phyloP scores from a whole-genome alignment of 2,113 vertebrate genomes.

The Amazona guildingii region DNA sequence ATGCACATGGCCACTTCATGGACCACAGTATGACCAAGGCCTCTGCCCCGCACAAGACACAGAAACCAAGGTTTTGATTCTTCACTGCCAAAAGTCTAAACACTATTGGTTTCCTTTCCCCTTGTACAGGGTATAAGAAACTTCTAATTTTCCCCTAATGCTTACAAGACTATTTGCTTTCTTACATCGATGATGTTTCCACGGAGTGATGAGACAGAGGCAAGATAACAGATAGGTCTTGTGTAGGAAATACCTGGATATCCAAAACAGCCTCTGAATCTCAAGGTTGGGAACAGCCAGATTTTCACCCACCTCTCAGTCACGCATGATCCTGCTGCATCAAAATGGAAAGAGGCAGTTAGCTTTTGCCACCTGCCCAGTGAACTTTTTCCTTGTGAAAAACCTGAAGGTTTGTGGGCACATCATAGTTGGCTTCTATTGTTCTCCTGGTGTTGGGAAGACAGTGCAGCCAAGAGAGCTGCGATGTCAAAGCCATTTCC shows the following conservation, averaged over 20 bases:
- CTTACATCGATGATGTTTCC: background rate
- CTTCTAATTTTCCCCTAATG: background rate
- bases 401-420: background rate
- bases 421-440: background rate
- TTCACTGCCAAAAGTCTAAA: background rate
- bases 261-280: background rate
- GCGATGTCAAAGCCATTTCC: background rate
- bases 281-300: background rate
- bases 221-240: background rate
- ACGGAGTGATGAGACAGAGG: background rate
- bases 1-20: background rate
- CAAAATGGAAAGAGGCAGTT: background rate
- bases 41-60: background rate
- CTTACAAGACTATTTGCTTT: background rate
- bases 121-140: background rate
- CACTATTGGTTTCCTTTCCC: background rate
- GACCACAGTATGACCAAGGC: background rate
- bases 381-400: background rate
- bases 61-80: rapidly evolving
- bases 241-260: background rate
- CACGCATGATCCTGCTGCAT: background rate
- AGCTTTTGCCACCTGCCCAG: background rate
- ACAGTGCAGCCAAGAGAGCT: background rate
- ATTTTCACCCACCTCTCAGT: background rate
- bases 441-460: background rate